These are phyloP conservation scores for Xiphydria camelus DNA, from an alignment of 2,888 invertebrate genomes.

Conservation along the genomic window DNA sequence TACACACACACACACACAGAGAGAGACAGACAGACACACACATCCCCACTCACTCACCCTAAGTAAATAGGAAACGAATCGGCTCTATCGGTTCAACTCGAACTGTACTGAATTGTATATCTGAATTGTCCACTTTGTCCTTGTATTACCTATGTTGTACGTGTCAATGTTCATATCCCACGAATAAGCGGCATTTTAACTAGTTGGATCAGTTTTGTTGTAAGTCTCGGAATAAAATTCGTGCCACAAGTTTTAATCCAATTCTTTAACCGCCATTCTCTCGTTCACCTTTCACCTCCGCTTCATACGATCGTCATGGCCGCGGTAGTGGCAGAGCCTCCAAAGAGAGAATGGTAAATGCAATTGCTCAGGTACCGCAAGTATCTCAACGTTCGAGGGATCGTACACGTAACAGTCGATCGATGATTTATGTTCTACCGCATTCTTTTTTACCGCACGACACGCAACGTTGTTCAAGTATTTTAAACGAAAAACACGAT, in stretches of 20 bases:
- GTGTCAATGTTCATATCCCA: slow-evolving; percentile 57
- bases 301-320: too few species aligned
- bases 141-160: slow-evolving; percentile 57
- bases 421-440: too few species aligned
- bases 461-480: too few species aligned
- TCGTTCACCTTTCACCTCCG: too few species aligned
- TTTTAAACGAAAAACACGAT: too few species aligned
- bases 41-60: background rate
- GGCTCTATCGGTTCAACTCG: slow-evolving; percentile 35
- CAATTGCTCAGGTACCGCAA: too few species aligned
- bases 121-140: slow-evolving; percentile 52
- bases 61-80: slow-evolving; percentile 23
- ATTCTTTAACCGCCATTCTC: slow-evolving; percentile 14
- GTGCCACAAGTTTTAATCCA: slow-evolving; percentile 51
- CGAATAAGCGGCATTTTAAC: slow-evolving; percentile 56
- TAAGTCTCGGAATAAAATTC: slow-evolving; percentile 57
- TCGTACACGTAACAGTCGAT: too few species aligned
- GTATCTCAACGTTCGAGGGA: too few species aligned
- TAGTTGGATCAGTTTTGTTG: slow-evolving; percentile 52
- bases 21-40: background rate
- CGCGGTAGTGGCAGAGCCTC: too few species aligned
- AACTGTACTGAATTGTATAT: slow-evolving; percentile 42
- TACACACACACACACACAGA: background rate
- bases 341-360: too few species aligned
- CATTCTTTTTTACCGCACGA: too few species aligned